Base-by-base conservation (phyloP, 2,888 invertebrate genomes). In the Aethes cnicana region DNA sequence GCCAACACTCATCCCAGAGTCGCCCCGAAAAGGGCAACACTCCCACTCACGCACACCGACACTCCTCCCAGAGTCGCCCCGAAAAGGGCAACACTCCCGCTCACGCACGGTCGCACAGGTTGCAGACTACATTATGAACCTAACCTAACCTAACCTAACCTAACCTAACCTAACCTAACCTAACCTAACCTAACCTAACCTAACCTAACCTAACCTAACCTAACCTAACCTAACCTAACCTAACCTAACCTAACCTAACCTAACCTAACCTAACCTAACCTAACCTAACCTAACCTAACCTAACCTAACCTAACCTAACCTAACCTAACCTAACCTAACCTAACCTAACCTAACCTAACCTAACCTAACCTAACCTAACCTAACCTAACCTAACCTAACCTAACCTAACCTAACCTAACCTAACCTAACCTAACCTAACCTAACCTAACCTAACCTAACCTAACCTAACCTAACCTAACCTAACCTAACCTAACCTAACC, bases 161-260 rank as follows among this genome's bases (percentile, higher is more conserved):
- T 53, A 53, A 53, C 53, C 53, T 56, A 53, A 53, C 53, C 58
- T 56, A 56, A 56, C 58, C 58, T 56, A 54, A 56, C 58, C 56
- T 56, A 56, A 56, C 58, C 56, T 55, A 58, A 58, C 57, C 58
- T 55, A 58, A 58, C 58, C 58, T 56, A 54, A 54, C 54, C 56
- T 54, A 56, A 50, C 50, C 56, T 56, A 56, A 54, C 57, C 54
- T 55, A 52, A 46, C 57, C 55, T 54, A 44, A 55, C 55, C 56
- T 53, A 56, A 56, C 56, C 58, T 58, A 55, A 55, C 57, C 58
- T 57, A 59, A 61, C 56, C 56, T 56, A 57, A 59, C 57, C 57
- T 54, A 58, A 56, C 56, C 56, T 55, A 53, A 58, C 53, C 56
- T 52, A 56, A 55, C 55, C 54, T 57, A 54, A 49, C 55, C 49